Base-by-base conservation (phyloP, 1,140 invertebrate species). In the Drosophila nebulosa region DNA sequence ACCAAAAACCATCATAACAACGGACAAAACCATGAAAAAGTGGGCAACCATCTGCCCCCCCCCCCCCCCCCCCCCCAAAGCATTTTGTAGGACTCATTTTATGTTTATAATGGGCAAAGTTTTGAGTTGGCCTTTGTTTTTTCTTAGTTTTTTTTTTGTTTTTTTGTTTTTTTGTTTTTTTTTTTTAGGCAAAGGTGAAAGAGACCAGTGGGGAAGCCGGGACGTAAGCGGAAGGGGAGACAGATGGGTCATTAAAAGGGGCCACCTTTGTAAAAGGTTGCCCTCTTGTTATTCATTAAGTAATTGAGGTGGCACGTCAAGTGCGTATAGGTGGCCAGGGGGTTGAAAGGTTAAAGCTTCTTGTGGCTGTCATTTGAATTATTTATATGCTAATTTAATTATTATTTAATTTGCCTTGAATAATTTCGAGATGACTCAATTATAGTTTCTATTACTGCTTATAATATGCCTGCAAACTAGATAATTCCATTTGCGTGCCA, bases 31-130 rank as follows among this genome's bases (percentile, higher is more conserved):
- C 52, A 4, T 27, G 7, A 14, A 56, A 32, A 32, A 56, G 24
- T 52, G 50, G 22, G 22, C 10, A 51, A 14, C 4, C n/a, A 14
- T 18, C 39, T 32, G 32, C 32, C 32, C 32, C 39, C 16, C 2
- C 35, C 3, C 14, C 5, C 6, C 39, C 18, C 16, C 3, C 7
- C 10, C 39, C 16, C 1, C 27, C 2, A 30, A 2, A 9, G 4
- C 64, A 75, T 75, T 75, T 84, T 84, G 68, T 74, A 64, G 73
- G 50, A 39, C 36, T 42, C 53, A 67, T 69, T 80, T 85, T 86
- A 74, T 86, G 70, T 75, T 81, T 71, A 81, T 88, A 86, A 88
- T 85, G 83, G 81, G 66, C 70, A 86, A 85, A 88, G 83, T 86
- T 86, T 81, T 52, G 50, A 77, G 66, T 69, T 64, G 42, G 64